Conservation (phyloP, 1,140 invertebrate species). For the Brachionus paranguensis region DNA sequence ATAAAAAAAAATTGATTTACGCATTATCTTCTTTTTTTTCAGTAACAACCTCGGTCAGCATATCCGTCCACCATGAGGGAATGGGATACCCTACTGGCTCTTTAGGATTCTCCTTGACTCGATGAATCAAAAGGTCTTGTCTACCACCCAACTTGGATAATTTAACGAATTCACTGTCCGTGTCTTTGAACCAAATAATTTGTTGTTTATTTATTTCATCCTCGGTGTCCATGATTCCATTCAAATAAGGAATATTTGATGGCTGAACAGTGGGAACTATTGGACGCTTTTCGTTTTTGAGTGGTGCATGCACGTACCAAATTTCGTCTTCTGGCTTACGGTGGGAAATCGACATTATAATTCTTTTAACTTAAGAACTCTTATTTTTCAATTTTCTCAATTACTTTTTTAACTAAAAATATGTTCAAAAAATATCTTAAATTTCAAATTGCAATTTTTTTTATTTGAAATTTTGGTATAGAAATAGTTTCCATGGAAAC, state of each 20-base stretch:
- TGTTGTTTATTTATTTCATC: background rate
- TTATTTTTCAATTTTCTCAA: background rate
- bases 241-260: slow-evolving; percentile 39
- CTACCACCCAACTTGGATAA: slow-evolving; percentile 10
- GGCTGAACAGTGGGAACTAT: slow-evolving; percentile 3
- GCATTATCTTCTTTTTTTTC: background rate
- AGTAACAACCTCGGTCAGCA: slow-evolving; percentile 9
- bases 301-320: slow-evolving; percentile 35
- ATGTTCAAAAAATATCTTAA: background rate
- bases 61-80: slow-evolving; percentile 20
- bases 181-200: slow-evolving; percentile 9
- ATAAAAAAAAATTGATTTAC: background rate
- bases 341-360: slow-evolving; percentile 1
- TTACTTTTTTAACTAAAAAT: background rate
- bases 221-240: slow-evolving; percentile 36
- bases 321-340: slow-evolving; percentile 39
- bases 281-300: slow-evolving; percentile 15
- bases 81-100: slow-evolving; percentile 21
- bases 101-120: slow-evolving; percentile 2
- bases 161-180: background rate
- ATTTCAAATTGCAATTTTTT: slow-evolving; percentile 6
- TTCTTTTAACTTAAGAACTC: background rate
- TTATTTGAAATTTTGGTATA: slow-evolving; percentile 19
- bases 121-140: slow-evolving; percentile 22
- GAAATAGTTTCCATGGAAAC: slow-evolving; percentile 31